Evolutionary conservation across 2,797 vertebrate genomes (phyloP).

Genomic region (Tangara arthus): DNA sequence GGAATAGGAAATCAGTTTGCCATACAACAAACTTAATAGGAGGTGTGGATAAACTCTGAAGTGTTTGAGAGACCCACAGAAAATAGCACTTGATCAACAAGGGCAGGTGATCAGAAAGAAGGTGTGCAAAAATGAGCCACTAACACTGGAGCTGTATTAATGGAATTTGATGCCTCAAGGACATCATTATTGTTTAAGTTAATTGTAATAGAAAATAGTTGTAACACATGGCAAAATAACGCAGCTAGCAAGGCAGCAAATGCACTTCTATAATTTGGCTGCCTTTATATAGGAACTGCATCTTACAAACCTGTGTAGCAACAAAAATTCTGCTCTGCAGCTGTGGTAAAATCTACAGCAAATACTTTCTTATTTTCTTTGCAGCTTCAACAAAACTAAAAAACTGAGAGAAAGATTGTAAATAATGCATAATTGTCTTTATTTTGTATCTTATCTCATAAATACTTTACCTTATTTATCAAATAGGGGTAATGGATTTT

Average conservation of each 20-base stretch:
- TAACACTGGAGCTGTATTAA: not conserved
- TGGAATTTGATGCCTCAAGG: not conserved
- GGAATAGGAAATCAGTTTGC: conserved; percentile 7
- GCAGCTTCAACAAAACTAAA: not conserved
- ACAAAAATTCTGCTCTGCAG: not conserved
- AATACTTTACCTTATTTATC: not conserved
- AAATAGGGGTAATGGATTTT: not conserved
- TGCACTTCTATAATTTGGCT: not conserved
- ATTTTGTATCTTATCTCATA: not conserved
- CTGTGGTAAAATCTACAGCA: not conserved
- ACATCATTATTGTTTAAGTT: not conserved
- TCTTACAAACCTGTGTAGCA: not conserved
- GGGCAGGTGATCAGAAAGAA: not conserved
- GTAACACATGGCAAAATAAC: not conserved
- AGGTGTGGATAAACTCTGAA: conserved; percentile 1
- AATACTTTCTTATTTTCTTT: not conserved
- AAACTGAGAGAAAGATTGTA: not conserved
- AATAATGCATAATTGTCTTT: not conserved
- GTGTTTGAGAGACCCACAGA: not conserved
- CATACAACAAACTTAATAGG: not conserved
- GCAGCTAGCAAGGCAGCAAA: not conserved
- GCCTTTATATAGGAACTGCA: not conserved
- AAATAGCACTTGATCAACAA: not conserved
- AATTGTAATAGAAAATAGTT: not conserved
- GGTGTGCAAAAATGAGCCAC: not conserved